Conservation (phyloP, 2,113 vertebrate genomes). For the Oreamnos americanus region DNA sequence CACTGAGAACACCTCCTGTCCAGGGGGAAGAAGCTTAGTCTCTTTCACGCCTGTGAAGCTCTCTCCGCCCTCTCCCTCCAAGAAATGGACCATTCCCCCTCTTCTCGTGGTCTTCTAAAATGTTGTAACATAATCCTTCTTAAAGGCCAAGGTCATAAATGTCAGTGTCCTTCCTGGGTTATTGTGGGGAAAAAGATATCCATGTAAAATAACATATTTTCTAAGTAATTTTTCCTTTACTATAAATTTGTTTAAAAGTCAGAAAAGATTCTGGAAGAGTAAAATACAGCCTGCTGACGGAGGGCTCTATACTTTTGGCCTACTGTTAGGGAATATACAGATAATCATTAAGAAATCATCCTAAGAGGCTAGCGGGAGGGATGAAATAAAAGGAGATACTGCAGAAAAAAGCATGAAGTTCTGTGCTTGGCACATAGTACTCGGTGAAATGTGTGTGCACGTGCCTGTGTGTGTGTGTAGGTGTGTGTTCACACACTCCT, state of each 20-base stretch:
- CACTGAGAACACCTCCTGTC: too few relatives aligned
- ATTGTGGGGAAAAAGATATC: background rate
- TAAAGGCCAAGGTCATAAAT: background rate
- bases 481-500: background rate
- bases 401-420: background rate
- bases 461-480: background rate
- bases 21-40: fast-evolving
- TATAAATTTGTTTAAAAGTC: slow-evolving; percentile 33
- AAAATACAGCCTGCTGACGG: background rate
- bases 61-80: fast-evolving
- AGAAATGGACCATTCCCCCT: background rate
- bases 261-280: background rate
- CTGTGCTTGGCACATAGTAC: background rate
- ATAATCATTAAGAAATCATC: background rate
- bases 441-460: background rate
- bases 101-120: background rate
- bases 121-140: background rate
- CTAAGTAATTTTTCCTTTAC: slow-evolving; percentile 31
- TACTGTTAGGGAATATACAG: background rate
- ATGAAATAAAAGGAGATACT: background rate
- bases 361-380: background rate
- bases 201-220: slow-evolving; percentile 21
- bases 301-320: background rate
- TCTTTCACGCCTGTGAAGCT: background rate
- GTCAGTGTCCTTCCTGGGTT: background rate